phyloP scores from a whole-genome alignment of 1,140 invertebrate species.

The Cotesia chilonis region DNA sequence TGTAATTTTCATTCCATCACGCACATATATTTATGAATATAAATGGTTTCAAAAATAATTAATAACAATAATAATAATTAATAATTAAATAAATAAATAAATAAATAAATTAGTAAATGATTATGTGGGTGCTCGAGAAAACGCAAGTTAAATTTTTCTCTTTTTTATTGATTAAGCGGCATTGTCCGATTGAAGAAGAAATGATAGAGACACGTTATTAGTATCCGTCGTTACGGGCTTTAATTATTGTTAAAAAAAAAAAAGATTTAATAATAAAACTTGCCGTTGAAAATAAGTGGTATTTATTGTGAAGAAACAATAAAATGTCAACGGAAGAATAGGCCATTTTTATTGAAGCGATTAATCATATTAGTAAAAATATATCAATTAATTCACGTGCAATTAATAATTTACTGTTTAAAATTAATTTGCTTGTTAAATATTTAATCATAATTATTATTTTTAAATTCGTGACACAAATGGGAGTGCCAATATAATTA shows the following conservation, averaged over 20 bases:
- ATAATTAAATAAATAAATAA: background rate
- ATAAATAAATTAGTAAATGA: conserved; percentile 23
- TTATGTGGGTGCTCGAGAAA: conserved; percentile 15
- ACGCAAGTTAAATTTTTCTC: conserved; percentile 11
- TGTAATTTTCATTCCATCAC: conserved; percentile 19
- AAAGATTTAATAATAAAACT: too few relatives aligned
- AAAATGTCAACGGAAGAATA: background rate
- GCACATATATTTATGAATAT: conserved; percentile 19
- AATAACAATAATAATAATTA: conserved; percentile 22
- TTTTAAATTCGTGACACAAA: background rate
- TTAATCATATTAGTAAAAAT: too few relatives aligned
- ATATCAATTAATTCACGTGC: too few relatives aligned
- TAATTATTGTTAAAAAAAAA: conserved; percentile 29
- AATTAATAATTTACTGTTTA: too few relatives aligned
- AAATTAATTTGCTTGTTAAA: too few relatives aligned
- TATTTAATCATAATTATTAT: background rate
- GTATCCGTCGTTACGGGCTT: conserved; percentile 34
- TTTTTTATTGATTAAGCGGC: background rate
- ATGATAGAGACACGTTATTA: conserved; percentile 11
- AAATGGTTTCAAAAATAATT: conserved; percentile 34
- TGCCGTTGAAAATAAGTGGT: too few relatives aligned
- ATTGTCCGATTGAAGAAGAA: conserved; percentile 1
- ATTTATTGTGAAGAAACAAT: too few relatives aligned
- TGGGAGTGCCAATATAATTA: conserved; percentile 8
- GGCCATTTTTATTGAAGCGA: background rate